Conservation (phyloP, 2,888 invertebrate genomes). For the Lycia hirtaria region DNA sequence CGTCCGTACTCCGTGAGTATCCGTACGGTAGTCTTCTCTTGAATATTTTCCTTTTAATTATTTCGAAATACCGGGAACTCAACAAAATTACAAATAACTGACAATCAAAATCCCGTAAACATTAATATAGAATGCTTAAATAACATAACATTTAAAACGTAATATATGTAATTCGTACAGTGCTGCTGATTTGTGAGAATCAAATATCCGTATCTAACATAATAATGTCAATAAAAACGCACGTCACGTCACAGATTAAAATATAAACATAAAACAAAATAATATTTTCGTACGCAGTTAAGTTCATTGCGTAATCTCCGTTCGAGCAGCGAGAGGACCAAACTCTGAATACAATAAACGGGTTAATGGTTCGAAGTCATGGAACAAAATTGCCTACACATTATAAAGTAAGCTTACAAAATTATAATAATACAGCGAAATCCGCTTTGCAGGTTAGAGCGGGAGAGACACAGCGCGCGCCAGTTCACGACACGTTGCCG, state of each 20-base stretch:
- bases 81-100: too few relatives aligned
- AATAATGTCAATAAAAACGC: conserved; percentile 4
- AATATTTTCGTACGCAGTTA: conserved; percentile 13
- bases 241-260: conserved; percentile 7
- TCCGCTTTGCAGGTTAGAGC: conserved; percentile 55
- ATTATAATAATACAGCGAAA: conserved; percentile 67
- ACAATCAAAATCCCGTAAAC: too few relatives aligned
- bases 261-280: conserved; percentile 9
- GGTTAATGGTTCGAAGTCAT: conserved; percentile 44
- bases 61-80: too few relatives aligned
- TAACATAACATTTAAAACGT: too few relatives aligned
- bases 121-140: too few relatives aligned
- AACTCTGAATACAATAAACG: conserved; percentile 33
- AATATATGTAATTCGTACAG: too few relatives aligned
- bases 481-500: conserved; percentile 59
- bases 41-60: too few relatives aligned
- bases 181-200: background rate
- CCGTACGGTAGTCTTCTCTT: too few relatives aligned
- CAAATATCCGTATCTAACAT: background rate
- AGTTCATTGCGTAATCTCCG: conserved; percentile 20
- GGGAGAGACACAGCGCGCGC: conserved; percentile 37
- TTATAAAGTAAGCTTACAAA: conserved; percentile 54
- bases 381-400: conserved; percentile 41
- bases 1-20: too few relatives aligned
- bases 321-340: conserved; percentile 19